Percentiles rank a stretch among this genome's conserved stretches.
phyloP scores from a whole-genome alignment of 2,113 vertebrate species.

The Girardinichthys multiradiatus region DNA sequence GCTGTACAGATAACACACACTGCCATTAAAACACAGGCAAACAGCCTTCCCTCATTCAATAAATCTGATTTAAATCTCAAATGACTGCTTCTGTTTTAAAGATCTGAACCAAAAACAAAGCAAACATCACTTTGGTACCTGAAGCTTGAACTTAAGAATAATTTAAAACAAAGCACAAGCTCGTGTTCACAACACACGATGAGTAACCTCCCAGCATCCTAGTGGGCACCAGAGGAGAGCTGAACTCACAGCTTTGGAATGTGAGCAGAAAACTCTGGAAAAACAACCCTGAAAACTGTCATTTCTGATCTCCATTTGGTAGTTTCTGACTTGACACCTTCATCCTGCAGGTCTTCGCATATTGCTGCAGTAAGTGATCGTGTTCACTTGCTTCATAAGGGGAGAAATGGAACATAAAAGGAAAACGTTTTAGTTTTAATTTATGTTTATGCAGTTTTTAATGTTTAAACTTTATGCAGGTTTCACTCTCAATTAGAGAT shows the following conservation, averaged over 20 bases:
- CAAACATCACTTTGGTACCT: background rate
- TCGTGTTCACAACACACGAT: slow-evolving; percentile 46
- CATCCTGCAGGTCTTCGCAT: background rate
- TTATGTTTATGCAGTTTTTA: background rate
- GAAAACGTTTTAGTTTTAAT: too few relatives aligned
- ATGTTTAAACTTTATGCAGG: background rate
- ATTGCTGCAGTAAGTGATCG: background rate
- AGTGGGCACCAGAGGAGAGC: slow-evolving; percentile 69
- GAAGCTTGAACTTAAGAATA: slow-evolving; percentile 6
- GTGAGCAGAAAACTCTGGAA: slow-evolving; percentile 69
- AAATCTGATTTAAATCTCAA: background rate
- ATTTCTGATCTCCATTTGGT: slow-evolving; percentile 37
- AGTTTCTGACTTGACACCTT: slow-evolving; percentile 1
- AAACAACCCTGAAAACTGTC: slow-evolving; percentile 60
- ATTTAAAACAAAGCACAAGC: slow-evolving; percentile 29
- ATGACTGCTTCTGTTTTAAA: slow-evolving; percentile 1
- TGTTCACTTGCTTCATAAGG: background rate
- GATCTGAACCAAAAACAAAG: background rate
- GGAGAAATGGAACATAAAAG: too few relatives aligned
- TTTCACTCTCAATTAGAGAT: background rate
- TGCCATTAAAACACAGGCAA: background rate
- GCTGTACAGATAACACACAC: background rate
- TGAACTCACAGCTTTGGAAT: slow-evolving; percentile 81
- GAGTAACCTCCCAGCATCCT: slow-evolving; percentile 68
- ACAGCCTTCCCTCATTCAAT: background rate